Base-by-base conservation (phyloP, 2,888 invertebrate genomes). In the Ariolimax columbianus region DNA sequence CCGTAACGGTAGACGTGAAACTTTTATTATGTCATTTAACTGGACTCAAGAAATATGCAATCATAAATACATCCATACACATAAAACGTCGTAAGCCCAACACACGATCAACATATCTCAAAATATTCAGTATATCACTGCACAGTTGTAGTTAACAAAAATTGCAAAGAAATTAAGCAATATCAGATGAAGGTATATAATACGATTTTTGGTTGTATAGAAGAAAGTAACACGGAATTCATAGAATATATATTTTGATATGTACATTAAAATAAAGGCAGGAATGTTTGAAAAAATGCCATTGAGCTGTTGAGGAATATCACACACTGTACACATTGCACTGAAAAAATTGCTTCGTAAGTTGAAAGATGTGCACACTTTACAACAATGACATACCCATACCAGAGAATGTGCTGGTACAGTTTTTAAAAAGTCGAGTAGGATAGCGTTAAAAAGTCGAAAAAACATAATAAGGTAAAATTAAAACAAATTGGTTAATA, bases 281-380 rank as follows among this genome's bases (percentile, higher is more conserved):
- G 77, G 77, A 78, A 78, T 78, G 77, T 78, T 78, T 78, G 38
- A 59, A 78, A n/a, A n/a, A 78, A 78, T 33, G 63, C 38, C 77
- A 78, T 40, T 38, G 47, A 63, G n/a, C 4, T 59, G 59, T 78
- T 38, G 40, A 59, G 63, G 26, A 78, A 7, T 38, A 78, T 59
- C 63, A 78, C n/a, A 59, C 59, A 63, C 55, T 78, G 77, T 78
- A 59, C 63, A 78, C 38, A 78, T 78, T 78, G 77, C 77, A 78
- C 77, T 36, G 2, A 63, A 59, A n/a, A n/a, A 78, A 78, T 78
- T 59, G 38, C 63, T 78, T 78, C 38, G 1, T 70, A n/a, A 26
- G 43, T 14, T 43, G 40, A 72, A 59, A 47, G 51, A 59, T 78
- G 36, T 38, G 63, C 47, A 47, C 59, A 47, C 6, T 30, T 38